Base-by-base conservation (phyloP, 2,797 vertebrate genomes). In the Takifugu ocellatus region DNA sequence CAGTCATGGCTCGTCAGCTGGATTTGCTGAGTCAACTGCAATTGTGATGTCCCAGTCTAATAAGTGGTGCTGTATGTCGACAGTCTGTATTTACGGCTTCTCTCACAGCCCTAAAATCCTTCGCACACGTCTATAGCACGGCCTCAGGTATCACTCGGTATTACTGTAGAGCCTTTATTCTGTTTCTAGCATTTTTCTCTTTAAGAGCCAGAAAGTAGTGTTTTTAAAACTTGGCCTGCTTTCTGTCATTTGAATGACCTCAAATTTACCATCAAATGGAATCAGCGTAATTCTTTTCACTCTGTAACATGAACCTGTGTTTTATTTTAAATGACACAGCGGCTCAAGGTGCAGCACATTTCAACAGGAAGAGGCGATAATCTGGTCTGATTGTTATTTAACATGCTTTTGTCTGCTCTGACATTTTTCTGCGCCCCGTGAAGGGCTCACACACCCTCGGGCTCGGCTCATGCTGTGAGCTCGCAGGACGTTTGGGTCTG, bases 331-430 rank as follows among this genome's bases (percentile, higher is more conserved):
- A 73, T 69, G 78, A 81, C 73, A 72, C 69, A 66, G 31, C 1
- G 43, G 27, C 55, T 69, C 33, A 50, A 72, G 63, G 61, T 66
- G 59, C 15, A 67, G 70, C 6, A 15, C 36, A 27, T 57, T 44
- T 56, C 27, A 64, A 54, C 75, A 81, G 86, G 88, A 87, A 74
- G 81, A 73, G 15, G 77, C 72, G 78, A 82, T 84, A 47, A 80
- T 74, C 44, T 56, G 29, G 46, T 54, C 43, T 59, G 68, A 84
- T 75, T 75, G 79, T 72, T 70, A 61, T 53, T 25, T 67, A 67
- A 69, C 69, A 72, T 79, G 77, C 83, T 77, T 84, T 81, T 74
- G 82, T 83, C 63, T 69, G 58, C 29, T 54, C 49, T 77, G 84
- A 58, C 66, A 72, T 56, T 61, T 70, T 77, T 84, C 74, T 39